Base-by-base conservation (phyloP, 2,888 invertebrate genomes). In the Toxonevra muliebris region DNA sequence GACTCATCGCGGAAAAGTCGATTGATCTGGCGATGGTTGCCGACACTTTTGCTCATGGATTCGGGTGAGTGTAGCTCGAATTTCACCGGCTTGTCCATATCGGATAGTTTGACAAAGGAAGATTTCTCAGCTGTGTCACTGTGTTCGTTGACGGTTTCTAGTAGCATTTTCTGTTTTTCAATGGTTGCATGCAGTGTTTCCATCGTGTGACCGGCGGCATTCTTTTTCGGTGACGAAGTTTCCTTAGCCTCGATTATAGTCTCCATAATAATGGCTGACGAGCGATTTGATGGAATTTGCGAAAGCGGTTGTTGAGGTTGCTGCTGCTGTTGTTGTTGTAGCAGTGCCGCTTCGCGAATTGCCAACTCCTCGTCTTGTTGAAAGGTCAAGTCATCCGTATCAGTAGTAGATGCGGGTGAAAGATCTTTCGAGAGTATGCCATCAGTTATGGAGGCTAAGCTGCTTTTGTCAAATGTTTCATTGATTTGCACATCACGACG, bases 61-160 rank as follows among this genome's bases (percentile, higher is more conserved):
- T 83, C 84, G 11, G 85, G 82, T 0, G 83, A 82, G 67, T 84
- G 82, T 0, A 87, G 76, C 40, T 88, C 88, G 58, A 87, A 84
- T 65, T 88, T 88, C 9, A 88, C 86, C 7, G 89, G 88, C 76
- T 91, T 92, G 80, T 94, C 93, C 82, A 94, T 87, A 80, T 94
- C 94, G 1, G 94, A 94, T 9, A 94, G 86, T 77, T 90, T 90
- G 0, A 94, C 94, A 79, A 92, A 92, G 30, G 69, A 17, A 1
- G 86, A 83, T 72, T 87, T 84, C 20, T 66, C 69, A 0, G 64
- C 62, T 50, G 73, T 86, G 59, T 80, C 82, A 0, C 75, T 74
- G 58, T 83, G 80, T 68, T 86, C 85, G 17, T 81, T 83, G 2
- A 85, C 85, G 0, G 85, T 85, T 69, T 86, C 86, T 12, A 86